These are phyloP conservation scores for Cephus rjabovi DNA, from an alignment of 2,888 invertebrate species.

Conservation along the genomic window DNA sequence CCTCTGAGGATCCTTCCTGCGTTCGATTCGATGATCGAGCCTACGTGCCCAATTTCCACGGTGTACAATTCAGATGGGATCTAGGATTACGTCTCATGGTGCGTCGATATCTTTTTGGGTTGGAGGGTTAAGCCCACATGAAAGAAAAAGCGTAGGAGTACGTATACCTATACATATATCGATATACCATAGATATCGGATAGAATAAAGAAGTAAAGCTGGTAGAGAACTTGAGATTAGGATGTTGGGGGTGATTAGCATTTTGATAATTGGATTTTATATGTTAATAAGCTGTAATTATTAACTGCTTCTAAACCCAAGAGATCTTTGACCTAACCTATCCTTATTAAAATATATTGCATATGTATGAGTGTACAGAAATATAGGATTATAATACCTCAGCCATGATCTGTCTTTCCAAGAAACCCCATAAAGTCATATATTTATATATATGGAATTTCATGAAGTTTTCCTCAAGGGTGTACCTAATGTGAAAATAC, in stretches of 20 bases:
- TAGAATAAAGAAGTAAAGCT: background rate
- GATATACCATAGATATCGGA: background rate
- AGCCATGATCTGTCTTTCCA: background rate
- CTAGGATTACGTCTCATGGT: slow-evolving; percentile 29
- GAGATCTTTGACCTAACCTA: background rate
- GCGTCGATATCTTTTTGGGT: slow-evolving; percentile 31
- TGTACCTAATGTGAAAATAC: background rate
- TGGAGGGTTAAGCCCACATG: slow-evolving; percentile 6
- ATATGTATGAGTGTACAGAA: background rate
- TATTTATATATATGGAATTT: background rate
- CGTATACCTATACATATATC: background rate
- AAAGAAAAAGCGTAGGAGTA: background rate
- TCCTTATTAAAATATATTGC: background rate
- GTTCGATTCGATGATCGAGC: background rate
- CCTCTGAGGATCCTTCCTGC: background rate
- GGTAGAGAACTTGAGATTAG: background rate
- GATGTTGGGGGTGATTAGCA: background rate
- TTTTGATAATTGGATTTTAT: background rate
- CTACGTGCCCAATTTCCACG: slow-evolving; percentile 9
- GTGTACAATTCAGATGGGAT: slow-evolving; percentile 20
- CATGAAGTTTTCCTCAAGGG: background rate
- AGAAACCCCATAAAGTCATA: background rate
- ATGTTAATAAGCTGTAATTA: background rate
- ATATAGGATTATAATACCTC: background rate
- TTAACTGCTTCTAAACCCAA: background rate